Evolutionary conservation across 1,140 invertebrate genomes (phyloP).

Genomic region (Leptestheria dahalacensis): DNA sequence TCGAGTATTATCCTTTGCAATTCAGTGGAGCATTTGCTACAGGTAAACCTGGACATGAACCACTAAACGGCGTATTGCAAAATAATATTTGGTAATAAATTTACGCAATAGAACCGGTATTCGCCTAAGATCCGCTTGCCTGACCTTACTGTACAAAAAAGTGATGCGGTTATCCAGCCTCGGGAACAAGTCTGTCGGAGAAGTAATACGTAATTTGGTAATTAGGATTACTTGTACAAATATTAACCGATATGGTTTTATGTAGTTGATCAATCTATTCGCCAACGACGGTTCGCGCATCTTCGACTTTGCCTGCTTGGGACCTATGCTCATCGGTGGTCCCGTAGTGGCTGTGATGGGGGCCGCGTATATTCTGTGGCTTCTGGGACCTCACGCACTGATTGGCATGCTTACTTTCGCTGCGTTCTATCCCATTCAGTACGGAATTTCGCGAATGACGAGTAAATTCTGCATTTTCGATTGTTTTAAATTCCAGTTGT

Average conservation of each 20-base stretch:
- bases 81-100: conserved; percentile 22
- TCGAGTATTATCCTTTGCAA: conserved; percentile 39
- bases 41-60: conserved; percentile 21
- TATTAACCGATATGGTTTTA: conserved; percentile 12
- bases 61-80: conserved; percentile 20
- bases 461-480: neutral
- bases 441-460: conserved; percentile 24
- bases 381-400: conserved; percentile 45
- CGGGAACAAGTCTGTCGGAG: conserved; percentile 39
- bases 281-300: conserved; percentile 48
- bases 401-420: conserved; percentile 44
- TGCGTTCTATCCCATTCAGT: conserved; percentile 48
- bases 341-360: conserved; percentile 43
- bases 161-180: conserved; percentile 40
- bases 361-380: conserved; percentile 38
- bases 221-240: neutral
- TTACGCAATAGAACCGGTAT: conserved; percentile 42
- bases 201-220: conserved; percentile 30
- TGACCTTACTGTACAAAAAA: conserved; percentile 46
- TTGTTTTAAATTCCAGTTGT: neutral
- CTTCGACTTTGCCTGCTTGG: conserved; percentile 43
- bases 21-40: conserved; percentile 43
- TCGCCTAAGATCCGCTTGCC: conserved; percentile 40
- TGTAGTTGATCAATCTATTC: conserved; percentile 50
- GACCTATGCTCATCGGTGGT: conserved; percentile 43